A percentile compares a stretch with the other conserved stretches of the same genome.
Conservation (phyloP, 2,888 invertebrate genomes). For the Gnatocerus cornutus region DNA sequence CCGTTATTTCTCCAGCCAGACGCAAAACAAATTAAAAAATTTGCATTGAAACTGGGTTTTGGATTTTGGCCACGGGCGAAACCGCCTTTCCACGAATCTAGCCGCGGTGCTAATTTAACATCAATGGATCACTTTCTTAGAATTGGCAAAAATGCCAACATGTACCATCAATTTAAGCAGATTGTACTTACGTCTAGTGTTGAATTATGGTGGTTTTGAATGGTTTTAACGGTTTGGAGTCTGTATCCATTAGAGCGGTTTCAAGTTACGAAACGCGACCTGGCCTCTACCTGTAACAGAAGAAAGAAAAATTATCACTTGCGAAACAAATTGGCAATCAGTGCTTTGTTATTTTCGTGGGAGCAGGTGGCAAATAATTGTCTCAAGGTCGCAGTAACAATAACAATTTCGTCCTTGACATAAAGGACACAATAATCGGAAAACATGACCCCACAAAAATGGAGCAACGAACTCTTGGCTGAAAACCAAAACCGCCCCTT, state of each 20-base stretch:
- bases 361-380: not conserved
- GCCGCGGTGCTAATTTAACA: not conserved
- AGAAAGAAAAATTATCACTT: slow-evolving; percentile 24
- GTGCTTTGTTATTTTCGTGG: not conserved
- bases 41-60: slow-evolving; percentile 47
- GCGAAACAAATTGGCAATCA: slow-evolving; percentile 7
- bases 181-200: slow-evolving; percentile 33
- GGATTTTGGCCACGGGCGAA: slow-evolving; percentile 11
- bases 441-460: slow-evolving; percentile 31
- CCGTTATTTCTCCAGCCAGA: slow-evolving; percentile 28
- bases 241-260: slow-evolving; percentile 33
- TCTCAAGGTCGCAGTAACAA: not conserved
- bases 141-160: slow-evolving; percentile 9
- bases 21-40: slow-evolving; percentile 43
- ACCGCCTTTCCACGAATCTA: slow-evolving; percentile 24
- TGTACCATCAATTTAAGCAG: slow-evolving; percentile 6
- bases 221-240: slow-evolving; percentile 30
- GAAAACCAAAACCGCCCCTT: slow-evolving; percentile 14
- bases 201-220: slow-evolving; percentile 22
- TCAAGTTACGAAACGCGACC: slow-evolving; percentile 41
- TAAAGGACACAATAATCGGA: no score
- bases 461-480: slow-evolving; percentile 40
- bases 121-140: not conserved
- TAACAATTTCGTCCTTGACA: not conserved
- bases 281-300: slow-evolving; percentile 36